Evolutionary conservation across 2,113 vertebrate species (phyloP), one percentile per base, ranked within the genome.

Genomic region (Prionailurus viverrinus): DNA sequence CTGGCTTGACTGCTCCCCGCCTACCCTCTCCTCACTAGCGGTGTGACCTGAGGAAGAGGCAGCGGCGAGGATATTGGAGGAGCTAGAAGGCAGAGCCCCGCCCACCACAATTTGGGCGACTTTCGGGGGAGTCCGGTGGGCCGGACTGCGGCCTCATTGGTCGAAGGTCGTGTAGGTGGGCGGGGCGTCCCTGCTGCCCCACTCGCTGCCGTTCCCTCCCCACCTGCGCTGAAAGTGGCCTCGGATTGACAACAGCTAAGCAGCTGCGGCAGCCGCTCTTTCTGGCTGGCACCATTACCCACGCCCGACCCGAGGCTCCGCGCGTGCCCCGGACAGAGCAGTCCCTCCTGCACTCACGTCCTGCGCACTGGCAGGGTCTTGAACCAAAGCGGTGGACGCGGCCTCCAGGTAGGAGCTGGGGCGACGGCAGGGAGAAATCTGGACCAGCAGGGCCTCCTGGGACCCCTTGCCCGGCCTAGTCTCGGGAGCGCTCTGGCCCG

Each of bases 401-500:
- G 90, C 91, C 81, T 96, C 92, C 92, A 97, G 97, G 97, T 98
- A 96, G 82, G 96, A 95, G n/a, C 92, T 82, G 80, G 63, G 89
- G 87, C 21, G 18, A 93, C 55, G 0, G 33, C 81, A 31, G 33
- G 66, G 79, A 81, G 39, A 63, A 41, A 85, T n/a, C 31, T 31
- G 21, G 83, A 71, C 61, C 0, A 15, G 86, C 45, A 1, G 73
- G 55, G 51, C 19, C 10, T 1, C 55, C 80, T 33, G 27, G 61
- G 58, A 19, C 92, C 74, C 33, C 53, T 74, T 9, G 9, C 10
- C 71, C 45, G 3, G 12, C 74, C 39, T 92, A 27, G 73, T 27
- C n/a, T 31, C 45, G 4, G 68, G 88, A 3, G 65, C 41, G 11
- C 84, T 89, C 39, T 4, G 1, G 33, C 29, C 55, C 15, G 29